Conservation (phyloP, 2,797 vertebrate genomes). For the Melanotaenia trifasciata region DNA sequence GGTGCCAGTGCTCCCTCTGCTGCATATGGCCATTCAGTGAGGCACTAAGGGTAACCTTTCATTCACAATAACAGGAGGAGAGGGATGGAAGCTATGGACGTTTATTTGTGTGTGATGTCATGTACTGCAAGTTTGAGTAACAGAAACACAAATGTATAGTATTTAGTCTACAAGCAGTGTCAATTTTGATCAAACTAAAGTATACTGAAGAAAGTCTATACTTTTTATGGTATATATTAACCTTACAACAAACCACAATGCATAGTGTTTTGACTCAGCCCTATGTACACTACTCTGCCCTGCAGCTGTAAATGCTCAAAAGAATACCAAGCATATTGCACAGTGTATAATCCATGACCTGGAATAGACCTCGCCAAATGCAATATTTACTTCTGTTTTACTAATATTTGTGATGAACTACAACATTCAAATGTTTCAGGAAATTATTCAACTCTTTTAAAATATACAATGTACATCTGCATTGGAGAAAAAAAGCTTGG, state of each 20-base stretch:
- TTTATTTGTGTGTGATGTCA: slow-evolving; percentile 27
- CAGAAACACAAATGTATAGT: neutral
- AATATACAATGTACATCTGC: slow-evolving; percentile 20
- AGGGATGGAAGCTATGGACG: slow-evolving; percentile 16
- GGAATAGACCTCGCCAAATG: slow-evolving; percentile 14
- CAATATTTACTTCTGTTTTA: slow-evolving; percentile 14
- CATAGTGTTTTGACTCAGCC: slow-evolving; percentile 2
- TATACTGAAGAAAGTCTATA: neutral
- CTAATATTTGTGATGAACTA: slow-evolving; percentile 10
- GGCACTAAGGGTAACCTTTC: slow-evolving; percentile 23
- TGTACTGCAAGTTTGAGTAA: neutral
- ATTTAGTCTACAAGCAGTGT: neutral
- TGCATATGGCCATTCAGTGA: slow-evolving; percentile 30
- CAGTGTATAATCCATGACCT: neutral
- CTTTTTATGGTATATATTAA: slow-evolving; percentile 6
- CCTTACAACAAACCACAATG: neutral
- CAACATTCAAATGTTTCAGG: neutral
- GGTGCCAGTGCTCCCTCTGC: slow-evolving; percentile 35
- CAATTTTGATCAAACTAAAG: neutral
- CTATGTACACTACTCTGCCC: neutral
- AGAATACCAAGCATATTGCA: neutral
- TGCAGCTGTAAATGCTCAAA: slow-evolving; percentile 12
- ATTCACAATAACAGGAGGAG: slow-evolving; percentile 24
- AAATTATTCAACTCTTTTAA: slow-evolving; percentile 21
- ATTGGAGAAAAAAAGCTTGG: slow-evolving; percentile 7